Evolutionary conservation across 2,797 vertebrate species (phyloP), one percentile per base, ranked within the genome.

Genomic region (Phyllotis vaccarum): DNA sequence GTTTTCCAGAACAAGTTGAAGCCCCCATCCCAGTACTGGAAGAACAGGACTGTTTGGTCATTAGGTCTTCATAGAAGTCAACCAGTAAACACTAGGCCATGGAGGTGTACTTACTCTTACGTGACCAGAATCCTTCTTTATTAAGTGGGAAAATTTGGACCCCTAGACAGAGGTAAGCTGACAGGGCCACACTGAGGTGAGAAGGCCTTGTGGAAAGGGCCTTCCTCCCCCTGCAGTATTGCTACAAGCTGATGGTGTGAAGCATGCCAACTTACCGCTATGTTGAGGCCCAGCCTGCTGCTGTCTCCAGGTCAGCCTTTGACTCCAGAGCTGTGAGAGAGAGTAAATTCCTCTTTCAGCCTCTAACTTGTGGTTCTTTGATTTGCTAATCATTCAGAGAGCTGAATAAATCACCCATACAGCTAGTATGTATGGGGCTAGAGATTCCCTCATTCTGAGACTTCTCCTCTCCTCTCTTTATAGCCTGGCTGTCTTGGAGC

Each of bases 181-280:
- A 13, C 3, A 74, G 40, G 52, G 64, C 56, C 34, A 49, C 34
- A n/a, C 37, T 7, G 3, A 17, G 79, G 19, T 3, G 34, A 19
- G 9, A 24, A 40, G 1, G 0, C 87, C 16, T 0, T 0, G 37
- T 5, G 62, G 5, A 9, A 64, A 34, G 64, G 31, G 37, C 31
- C 49, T 22, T n/a, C 34, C 34, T 24, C 16, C 76, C 16, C 46
- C 34, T n/a, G 76, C 2, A 34, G 2, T 11, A n/a, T 16, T 13
- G 19, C 49, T n/a, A 12, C 52, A 60, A 40, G 13, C 56, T 43
- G 80, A 19, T 9, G 54, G 37, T 16, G 56, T 29, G 56, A 40
- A 17, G 37, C 1, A 17, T 54, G 52, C 1, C 1, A 0, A 31
- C 29, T 54, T 24, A 8, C 0, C 8, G 78, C 21, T 11, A 21